phyloP scores from a whole-genome alignment of 2,113 vertebrate species.

The Ailurus styani region DNA sequence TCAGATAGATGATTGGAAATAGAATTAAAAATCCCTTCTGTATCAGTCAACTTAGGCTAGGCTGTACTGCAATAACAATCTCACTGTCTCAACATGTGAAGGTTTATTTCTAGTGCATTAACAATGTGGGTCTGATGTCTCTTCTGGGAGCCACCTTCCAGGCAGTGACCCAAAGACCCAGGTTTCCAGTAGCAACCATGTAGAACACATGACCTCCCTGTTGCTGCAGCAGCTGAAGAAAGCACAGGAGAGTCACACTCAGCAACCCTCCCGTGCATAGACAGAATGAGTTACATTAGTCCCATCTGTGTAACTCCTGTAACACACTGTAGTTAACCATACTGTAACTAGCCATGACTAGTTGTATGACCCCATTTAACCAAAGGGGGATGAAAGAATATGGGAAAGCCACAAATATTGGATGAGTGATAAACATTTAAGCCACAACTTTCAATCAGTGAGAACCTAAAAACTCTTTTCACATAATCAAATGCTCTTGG shows the following conservation, averaged over 20 bases:
- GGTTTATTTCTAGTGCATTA: background rate
- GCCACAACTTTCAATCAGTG: background rate
- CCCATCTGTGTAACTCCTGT: too few relatives aligned
- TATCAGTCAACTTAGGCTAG: background rate
- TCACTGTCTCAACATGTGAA: background rate
- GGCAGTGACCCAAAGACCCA: background rate
- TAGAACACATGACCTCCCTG: background rate
- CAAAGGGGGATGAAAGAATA: background rate
- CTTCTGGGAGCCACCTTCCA: background rate
- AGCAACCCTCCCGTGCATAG: background rate
- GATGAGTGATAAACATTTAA: background rate
- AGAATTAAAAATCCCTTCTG: background rate
- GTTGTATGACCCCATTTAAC: background rate
- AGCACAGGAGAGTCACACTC: background rate
- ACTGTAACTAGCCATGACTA: background rate
- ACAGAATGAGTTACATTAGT: too few relatives aligned
- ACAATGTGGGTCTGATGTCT: background rate
- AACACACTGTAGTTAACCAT: background rate
- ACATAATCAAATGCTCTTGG: background rate
- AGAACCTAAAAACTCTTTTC: background rate
- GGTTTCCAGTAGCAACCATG: background rate
- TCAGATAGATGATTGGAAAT: background rate
- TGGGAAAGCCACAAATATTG: background rate
- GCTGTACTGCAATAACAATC: background rate
- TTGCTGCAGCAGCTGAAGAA: background rate